Evolutionary conservation across 2,797 vertebrate species (phyloP), one percentile per base, ranked within the genome.

Genomic region (Pogoniulus pusillus): DNA sequence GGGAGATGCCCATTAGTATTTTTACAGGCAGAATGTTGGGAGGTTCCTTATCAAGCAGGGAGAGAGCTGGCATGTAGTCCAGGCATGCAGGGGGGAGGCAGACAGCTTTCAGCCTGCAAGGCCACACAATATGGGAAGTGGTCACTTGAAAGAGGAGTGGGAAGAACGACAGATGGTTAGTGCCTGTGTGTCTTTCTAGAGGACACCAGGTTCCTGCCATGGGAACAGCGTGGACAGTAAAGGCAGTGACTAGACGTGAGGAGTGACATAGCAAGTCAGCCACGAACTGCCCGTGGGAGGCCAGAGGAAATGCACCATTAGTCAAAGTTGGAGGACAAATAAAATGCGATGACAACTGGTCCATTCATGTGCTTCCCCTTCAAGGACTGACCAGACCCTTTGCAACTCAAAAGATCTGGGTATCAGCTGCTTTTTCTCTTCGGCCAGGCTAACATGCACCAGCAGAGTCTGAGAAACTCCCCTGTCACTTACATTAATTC

Each of bases 271-370:
- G 88, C 93, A 96, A 96, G 91, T 91, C 93, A 97, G 93, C 94
- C 94, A 96, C 71, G 75, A 95, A 93, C 13, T 54, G 91, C 92
- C 92, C 58, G 78, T 93, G 95, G 95, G 96, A 97, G 95, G 94
- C 95, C 90, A 88, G 89, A 96, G 96, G 96, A 97, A 97, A 96
- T 96, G 93, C 91, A 93, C 92, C 96, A 97, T 97, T 97, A 96
- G 95, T 96, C 94, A 96, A 95, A 94, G 95, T 68, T 94, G 91
- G 94, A 96, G 84, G 95, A 71, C 96, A 97, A 97, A 96, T 96
- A 96, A 96, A 96, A 96, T 90, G 94, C 83, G 96, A 94, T 96
- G 96, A 97, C 96, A 96, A 94, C 94, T 59, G 55, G 63, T 87
- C 93, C 85, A 95, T 97, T 96, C 88, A 96, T 92, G 95, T 92